phyloP scores from a whole-genome alignment of 1,140 invertebrate species.

The Eurosta solidaginis region DNA sequence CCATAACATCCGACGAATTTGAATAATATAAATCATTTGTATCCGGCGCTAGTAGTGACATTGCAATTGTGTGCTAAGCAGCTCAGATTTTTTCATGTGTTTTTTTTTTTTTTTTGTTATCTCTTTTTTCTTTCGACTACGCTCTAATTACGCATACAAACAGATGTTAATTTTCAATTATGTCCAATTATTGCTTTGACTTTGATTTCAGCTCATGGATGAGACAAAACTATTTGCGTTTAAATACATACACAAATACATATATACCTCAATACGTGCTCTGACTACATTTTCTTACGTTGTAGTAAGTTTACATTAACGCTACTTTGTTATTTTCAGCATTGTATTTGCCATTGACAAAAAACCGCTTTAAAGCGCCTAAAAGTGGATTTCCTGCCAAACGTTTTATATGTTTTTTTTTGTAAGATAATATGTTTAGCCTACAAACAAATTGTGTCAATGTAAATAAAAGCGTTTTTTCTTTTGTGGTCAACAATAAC shows the following conservation, averaged over 20 bases:
- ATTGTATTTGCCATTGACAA: background rate
- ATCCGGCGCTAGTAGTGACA: background rate
- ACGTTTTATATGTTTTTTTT: too few relatives aligned
- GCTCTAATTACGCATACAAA: conserved; percentile 13
- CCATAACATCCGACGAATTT: background rate
- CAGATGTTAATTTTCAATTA: conserved; percentile 27
- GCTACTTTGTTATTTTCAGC: background rate
- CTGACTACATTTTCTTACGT: background rate
- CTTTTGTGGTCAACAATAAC: background rate
- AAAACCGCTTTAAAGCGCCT: conserved; percentile 1
- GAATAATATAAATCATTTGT: background rate
- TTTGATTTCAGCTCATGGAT: background rate
- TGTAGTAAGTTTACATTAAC: background rate
- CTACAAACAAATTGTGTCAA: background rate
- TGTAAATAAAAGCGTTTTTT: too few relatives aligned
- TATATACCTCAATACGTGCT: background rate
- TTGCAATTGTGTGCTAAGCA: background rate
- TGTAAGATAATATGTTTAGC: background rate
- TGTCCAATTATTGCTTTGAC: conserved; percentile 2
- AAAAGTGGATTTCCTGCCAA: conserved; percentile 23
- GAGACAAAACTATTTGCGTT: too few relatives aligned
- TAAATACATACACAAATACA: background rate
- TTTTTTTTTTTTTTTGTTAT: background rate
- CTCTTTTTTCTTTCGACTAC: background rate
- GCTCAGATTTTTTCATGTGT: conserved; percentile 1